Evolutionary conservation across 2,797 vertebrate genomes (phyloP), one percentile per base, ranked within the genome.

Genomic region (Tapera naevia): DNA sequence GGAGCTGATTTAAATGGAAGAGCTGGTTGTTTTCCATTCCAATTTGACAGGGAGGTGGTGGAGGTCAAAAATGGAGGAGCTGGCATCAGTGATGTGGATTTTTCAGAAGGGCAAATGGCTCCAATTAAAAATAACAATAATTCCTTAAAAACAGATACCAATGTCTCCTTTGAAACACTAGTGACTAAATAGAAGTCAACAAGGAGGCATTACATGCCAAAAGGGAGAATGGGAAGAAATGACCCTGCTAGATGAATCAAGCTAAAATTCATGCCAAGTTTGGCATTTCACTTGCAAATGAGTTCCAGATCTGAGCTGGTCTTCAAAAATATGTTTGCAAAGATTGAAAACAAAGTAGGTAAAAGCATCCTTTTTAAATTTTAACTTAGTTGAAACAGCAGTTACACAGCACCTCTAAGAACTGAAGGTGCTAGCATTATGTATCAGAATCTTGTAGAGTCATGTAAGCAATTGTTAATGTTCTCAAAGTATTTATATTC

Each of bases 51-150:
- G 80, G 62, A 94, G 66, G 85, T 89, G 73, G 32, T 71, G 73
- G 73, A 91, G 88, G 92, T 96, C 87, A 94, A 76, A 73, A 91
- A 35, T 5, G 3, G 74, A 90, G 85, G 69, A 93, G 21, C 56
- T 93, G 46, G 89, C 82, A 30, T 88, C 51, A 79, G 45, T 69
- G 39, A 33, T 90, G 61, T 65, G 56, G 61, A 66, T 93, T 93
- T 93, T 89, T 93, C 72, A 93, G 46, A 79, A 78, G 56, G 62
- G 25, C 87, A 87, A 94, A 91, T 94, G 70, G 51, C 61, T 95
- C 61, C 87, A 94, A 93, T 96, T 96, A 93, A 92, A 91, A 92
- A 86, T 73, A 89, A 78, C 51, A 88, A 48, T 91, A 82, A 93
- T 94, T 94, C 82, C 58, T 91, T 86, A 78, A 89, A 91, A 92